Evolutionary conservation across 1,140 invertebrate genomes (phyloP), one percentile per base, ranked within the genome.

Genomic region (Hetaerina americana): DNA sequence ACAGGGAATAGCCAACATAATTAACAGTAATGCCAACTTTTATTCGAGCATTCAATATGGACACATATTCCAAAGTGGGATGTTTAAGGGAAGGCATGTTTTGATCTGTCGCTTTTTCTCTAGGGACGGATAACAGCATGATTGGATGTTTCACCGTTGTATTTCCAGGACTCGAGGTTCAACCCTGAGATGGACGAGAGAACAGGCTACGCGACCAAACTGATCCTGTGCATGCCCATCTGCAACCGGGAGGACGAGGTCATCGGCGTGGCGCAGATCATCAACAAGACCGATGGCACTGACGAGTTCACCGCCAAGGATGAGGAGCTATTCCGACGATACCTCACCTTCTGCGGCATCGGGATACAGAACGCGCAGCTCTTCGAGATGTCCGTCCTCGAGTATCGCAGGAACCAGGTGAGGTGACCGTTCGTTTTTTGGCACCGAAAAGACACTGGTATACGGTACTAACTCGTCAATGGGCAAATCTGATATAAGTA

Each of bases 331-430:
- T 85, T 86, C 78, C 81, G 82, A 73, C 85, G 93, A 25, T 98
- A 98, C 81, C 84, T 98, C 22, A 96, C 94, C 5, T 98, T 98
- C 81, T 97, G 96, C 81, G 95, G 95, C 5, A 97, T 98, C 75
- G 95, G 96, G 6, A 93, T 98, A 76, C 95, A 97, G 82, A 98
- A 98, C 83, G 96, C 96, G 66, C 95, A 97, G 81, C 85, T 97
- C 1, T 97, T 97, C 81, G 94, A 97, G 82, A 89, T 95, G 72
- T 97, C 95, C 26, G 90, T 96, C 12, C 85, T 94, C 73, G 96
- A 98, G 79, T 97, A 96, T 79, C 88, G 92, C 76, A 86, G 94
- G 76, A 98, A 97, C 85, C 95, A 98, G 85, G 89, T 89, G 78
- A 81, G 75, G 66, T n/a, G n/a, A n/a, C n/a, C n/a, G n/a, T n/a